Percentiles rank a stretch among this genome's conserved stretches.
Evolutionary conservation across 2,888 invertebrate genomes (phyloP).

Genomic region (Chymomyza fuscimana): DNA sequence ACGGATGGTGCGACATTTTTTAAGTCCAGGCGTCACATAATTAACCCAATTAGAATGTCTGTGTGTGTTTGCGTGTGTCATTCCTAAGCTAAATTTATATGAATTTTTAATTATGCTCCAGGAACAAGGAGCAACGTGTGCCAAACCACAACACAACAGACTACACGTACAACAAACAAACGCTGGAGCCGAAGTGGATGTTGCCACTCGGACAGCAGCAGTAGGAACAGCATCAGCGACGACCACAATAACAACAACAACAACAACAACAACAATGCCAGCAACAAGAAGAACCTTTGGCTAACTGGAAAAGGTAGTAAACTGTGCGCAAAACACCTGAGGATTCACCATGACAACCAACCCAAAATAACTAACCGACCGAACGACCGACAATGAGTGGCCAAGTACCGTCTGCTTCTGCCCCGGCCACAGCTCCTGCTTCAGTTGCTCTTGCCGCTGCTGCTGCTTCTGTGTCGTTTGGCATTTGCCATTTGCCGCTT

Average conservation of each 20-base stretch:
- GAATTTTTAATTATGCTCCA: constrained; percentile 72
- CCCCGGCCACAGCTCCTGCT: constrained; percentile 28
- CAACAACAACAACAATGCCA: constrained; percentile 46
- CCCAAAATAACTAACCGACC: constrained; percentile 8
- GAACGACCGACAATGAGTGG: constrained; percentile 65
- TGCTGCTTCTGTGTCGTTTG: constrained; percentile 10
- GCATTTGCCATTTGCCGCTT: constrained; percentile 10
- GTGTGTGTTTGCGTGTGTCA: constrained; percentile 58
- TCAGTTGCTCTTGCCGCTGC: constrained; percentile 31
- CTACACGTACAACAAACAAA: not conserved
- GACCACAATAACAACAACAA: constrained; percentile 35
- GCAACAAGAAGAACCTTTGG: constrained; percentile 47
- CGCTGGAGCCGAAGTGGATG: not conserved
- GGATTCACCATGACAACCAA: constrained; percentile 72
- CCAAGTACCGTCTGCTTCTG: constrained; percentile 60
- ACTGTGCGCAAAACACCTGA: constrained; percentile 76
- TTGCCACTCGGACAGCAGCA: constrained; percentile 14
- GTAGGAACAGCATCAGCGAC: constrained; percentile 32
- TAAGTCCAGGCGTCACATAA: constrained; percentile 76
- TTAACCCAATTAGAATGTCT: constrained; percentile 76
- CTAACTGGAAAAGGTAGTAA: constrained; percentile 73
- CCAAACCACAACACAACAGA: not conserved
- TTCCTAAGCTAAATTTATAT: constrained; percentile 75
- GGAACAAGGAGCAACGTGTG: constrained; percentile 24
- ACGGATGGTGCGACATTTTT: constrained; percentile 53